A percentile compares a stretch with the other conserved stretches of the same genome.
Conservation (phyloP, 1,140 invertebrate genomes). For the Zaprionus ghesquierei region DNA sequence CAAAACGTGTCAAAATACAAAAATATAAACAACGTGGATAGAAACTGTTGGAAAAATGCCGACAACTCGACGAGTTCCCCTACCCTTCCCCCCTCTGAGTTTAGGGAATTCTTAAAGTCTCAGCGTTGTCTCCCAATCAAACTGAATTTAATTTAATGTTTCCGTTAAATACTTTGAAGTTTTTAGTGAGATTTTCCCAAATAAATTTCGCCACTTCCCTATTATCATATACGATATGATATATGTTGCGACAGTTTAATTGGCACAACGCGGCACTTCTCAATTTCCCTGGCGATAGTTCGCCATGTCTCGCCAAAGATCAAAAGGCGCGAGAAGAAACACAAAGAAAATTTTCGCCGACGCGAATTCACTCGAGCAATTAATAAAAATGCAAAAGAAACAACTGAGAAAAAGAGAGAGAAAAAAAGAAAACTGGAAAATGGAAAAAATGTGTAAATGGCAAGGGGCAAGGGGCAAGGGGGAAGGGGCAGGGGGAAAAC, state of each 20-base stretch:
- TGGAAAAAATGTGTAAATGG: slow-evolving; percentile 15
- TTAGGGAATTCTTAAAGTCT: too few relatives aligned
- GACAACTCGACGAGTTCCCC: neutral
- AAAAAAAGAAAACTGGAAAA: slow-evolving; percentile 21
- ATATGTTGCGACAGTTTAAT: neutral
- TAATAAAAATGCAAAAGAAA: slow-evolving; percentile 69
- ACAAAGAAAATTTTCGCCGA: slow-evolving; percentile 63
- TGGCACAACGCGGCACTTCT: slow-evolving; percentile 18
- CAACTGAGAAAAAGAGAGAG: slow-evolving; percentile 21
- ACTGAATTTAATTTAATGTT: neutral
- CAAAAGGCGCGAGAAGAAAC: slow-evolving; percentile 59
- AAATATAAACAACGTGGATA: slow-evolving; percentile 74
- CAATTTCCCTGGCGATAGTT: slow-evolving; percentile 35
- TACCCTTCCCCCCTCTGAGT: neutral
- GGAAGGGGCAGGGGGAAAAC: slow-evolving; percentile 45
- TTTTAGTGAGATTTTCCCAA: neutral
- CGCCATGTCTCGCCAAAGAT: slow-evolving; percentile 59
- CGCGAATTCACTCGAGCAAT: slow-evolving; percentile 76
- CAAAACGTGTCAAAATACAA: slow-evolving; percentile 80
- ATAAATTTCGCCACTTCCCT: neutral
- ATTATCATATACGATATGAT: neutral
- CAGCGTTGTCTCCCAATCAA: neutral
- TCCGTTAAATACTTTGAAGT: neutral
- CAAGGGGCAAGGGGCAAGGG: slow-evolving; percentile 37
- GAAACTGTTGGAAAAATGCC: slow-evolving; percentile 61